Evolutionary conservation across 2,113 vertebrate genomes (phyloP), one percentile per base, ranked within the genome.

Genomic region (Calonectris borealis): DNA sequence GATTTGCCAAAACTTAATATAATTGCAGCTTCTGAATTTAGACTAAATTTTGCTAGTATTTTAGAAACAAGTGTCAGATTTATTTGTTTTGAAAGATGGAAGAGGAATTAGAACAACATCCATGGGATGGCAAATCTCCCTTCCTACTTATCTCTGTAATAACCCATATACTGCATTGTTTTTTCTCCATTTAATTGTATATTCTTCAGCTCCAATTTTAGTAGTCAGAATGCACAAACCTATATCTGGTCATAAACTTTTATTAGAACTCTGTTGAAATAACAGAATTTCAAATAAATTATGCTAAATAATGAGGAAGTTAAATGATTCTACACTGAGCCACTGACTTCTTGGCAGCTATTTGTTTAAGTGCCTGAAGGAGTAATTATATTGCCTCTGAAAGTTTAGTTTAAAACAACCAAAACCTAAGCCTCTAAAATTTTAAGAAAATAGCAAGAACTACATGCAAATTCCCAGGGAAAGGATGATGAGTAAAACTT

Each of bases 221-320:
- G 34, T 21, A 83, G 55, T 73, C n/a, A 71, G 76, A 96, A 96
- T 46, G 48, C 61, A 88, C 32, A 92, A 94, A 88, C 38, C 48
- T 90, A 2, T 52, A 91, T 58, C 42, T 77, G 32, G 62, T 70
- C 90, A 88, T 88, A 94, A 96, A 81, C 64, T 96, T 95, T 86
- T 95, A 95, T 73, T 68, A 66, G 92, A 93, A 93, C 49, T 95
- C 49, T 61, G 52, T 57, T 94, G 76, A 94, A 94, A 92, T 92
- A 96, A 91, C 75, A 94, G 36, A 78, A 84, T 77, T 80, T 92
- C 80, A 91, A 93, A 95, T 94, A 91, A 95, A 96, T 91, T 94
- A 97, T 66, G 66, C 62, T 84, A 91, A 94, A 83, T 90, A 94
- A 87, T 34, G 70, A 95, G 49, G 54, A 94, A 93, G 32, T 79